Evolutionary conservation across 1,140 invertebrate genomes (phyloP), one percentile per base, ranked within the genome.

Genomic region (Stegodyphus dumicola): DNA sequence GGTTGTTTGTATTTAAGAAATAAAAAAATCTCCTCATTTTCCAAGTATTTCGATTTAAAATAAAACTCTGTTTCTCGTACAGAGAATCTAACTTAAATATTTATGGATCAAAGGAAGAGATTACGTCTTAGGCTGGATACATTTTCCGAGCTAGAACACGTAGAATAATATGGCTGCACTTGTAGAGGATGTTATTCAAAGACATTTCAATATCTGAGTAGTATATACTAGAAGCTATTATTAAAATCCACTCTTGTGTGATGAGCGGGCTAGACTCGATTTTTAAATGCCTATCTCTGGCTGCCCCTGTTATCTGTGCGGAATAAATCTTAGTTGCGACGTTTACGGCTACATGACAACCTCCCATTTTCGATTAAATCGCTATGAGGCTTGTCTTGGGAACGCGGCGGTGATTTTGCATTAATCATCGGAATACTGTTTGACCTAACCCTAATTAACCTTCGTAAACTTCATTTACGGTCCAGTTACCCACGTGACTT

Each of bases 381-480:
- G 66, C 76, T 65, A 77, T 77, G 76, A 54, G 52, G 52, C 75
- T 77, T 77, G 75, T 77, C 75, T 77, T 66, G 70, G 18, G 53
- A 60, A 54, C 65, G 64, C 76, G 15, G 67, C 77, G 77, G 77
- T 70, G 77, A 79, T 79, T 79, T 69, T 79, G 77, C 77, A 79
- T 70, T 70, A 79, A 79, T 79, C 77, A 79, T 79, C 51, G 17
- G 77, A 54, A 79, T 71, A 79, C 77, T 70, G 77, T 69, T 70
- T 70, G 77, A 79, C 77, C 77, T 79, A 48, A 77, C 77, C 66
- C 77, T 79, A 79, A 79, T 79, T 79, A 79, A 79, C 77, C 66
- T 79, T 18, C 60, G 56, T 67, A 66, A 78, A 78, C 76, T 78
- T 79, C 65, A 79, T 79, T 79, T 79, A 79, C 67, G 66, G 66